Conservation (phyloP, 2,113 vertebrate species). For the Chlamydotis undulata region DNA sequence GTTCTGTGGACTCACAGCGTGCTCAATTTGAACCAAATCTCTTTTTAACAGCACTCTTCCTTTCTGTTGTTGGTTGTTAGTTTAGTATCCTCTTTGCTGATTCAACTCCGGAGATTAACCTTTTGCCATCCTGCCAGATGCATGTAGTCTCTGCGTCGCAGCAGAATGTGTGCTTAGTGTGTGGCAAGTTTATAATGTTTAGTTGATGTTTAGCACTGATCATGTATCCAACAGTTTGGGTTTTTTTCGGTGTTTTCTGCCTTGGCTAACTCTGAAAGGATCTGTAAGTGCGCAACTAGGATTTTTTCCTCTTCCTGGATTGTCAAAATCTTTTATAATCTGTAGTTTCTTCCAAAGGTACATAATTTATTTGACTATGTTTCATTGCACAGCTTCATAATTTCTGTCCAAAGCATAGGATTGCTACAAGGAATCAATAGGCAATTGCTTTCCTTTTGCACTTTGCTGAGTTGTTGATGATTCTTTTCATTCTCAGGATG, state of each 20-base stretch:
- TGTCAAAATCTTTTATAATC: neutral
- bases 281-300: neutral
- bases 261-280: neutral
- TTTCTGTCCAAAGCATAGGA: neutral
- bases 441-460: neutral
- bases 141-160: neutral
- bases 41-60: neutral
- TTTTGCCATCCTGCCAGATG: neutral
- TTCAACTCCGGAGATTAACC: neutral
- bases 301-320: neutral
- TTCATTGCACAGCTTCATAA: neutral
- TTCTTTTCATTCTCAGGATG: neutral
- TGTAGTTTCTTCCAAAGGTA: neutral
- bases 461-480: neutral
- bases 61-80: neutral
- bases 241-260: neutral
- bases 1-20: neutral
- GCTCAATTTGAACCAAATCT: neutral
- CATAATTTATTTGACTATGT: neutral
- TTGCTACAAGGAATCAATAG: neutral
- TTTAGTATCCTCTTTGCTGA: neutral
- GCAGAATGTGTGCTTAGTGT: neutral
- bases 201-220: neutral
- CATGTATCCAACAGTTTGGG: neutral
- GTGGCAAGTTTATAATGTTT: neutral